Percentiles rank a stretch among this genome's conserved stretches.
Evolutionary conservation across 1,140 invertebrate genomes (phyloP).

Genomic region (Stegodyphus mimosarum): DNA sequence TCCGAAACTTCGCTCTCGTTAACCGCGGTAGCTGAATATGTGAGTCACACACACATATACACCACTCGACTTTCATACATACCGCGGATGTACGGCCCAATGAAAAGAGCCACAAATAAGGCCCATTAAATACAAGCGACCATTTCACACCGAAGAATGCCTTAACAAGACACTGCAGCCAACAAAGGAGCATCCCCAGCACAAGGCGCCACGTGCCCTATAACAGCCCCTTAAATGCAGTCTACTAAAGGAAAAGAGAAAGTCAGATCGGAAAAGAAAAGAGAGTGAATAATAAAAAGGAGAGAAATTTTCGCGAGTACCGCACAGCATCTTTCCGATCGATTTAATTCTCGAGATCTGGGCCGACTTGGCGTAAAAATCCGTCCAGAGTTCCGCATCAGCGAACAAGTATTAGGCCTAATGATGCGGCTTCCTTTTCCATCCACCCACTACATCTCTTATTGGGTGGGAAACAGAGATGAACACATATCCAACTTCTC

Average conservation of each 20-base stretch:
- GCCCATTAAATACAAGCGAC: no score
- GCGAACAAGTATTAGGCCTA: constrained; percentile 43
- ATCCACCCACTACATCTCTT: background rate
- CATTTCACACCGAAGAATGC: no score
- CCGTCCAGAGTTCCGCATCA: constrained; percentile 29
- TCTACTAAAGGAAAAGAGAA: background rate
- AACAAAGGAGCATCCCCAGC: no score
- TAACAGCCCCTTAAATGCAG: constrained; percentile 3
- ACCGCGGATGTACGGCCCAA: no score
- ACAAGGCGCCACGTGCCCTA: background rate
- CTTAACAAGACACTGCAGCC: no score
- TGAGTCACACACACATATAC: no score
- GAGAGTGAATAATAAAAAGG: background rate
- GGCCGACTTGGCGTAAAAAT: constrained; percentile 7
- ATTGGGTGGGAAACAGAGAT: no score
- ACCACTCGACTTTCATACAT: no score
- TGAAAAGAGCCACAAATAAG: no score
- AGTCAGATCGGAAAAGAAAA: background rate
- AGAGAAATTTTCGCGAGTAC: background rate
- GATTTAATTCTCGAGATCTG: constrained; percentile 46
- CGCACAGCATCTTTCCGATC: constrained; percentile 37
- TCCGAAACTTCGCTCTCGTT: no score
- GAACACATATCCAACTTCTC: no score
- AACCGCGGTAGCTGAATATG: no score
- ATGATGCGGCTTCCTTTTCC: constrained; percentile 47